These are phyloP conservation scores for Lampris megalopsis DNA, from an alignment of 2,113 vertebrate genomes.

Conservation along the genomic window DNA sequence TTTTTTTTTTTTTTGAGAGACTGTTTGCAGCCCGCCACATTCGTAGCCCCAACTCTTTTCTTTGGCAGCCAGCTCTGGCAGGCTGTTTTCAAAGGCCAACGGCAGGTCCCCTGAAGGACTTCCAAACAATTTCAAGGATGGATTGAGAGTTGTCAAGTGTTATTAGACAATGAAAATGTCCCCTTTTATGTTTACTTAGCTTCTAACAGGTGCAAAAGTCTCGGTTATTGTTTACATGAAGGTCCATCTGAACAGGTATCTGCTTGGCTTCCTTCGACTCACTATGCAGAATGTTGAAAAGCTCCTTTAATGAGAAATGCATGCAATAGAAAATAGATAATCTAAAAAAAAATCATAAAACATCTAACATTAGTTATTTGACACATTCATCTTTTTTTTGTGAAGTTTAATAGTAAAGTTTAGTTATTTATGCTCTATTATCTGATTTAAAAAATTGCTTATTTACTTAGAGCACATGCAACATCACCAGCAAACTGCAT, in stretches of 20 bases:
- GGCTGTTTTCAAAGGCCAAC: conserved; percentile 3
- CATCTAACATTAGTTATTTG: no score
- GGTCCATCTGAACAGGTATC: not conserved
- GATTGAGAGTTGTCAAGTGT: conserved; percentile 64
- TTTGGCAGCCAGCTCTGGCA: conserved; percentile 47
- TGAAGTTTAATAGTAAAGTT: no score
- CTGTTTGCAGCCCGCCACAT: conserved; percentile 29
- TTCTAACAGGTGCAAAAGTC: conserved; percentile 3
- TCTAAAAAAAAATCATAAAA: no score
- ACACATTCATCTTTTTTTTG: no score
- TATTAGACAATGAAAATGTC: conserved; percentile 48
- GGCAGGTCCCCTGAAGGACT: conserved; percentile 51
- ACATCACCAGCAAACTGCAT: no score
- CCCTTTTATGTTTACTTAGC: conserved; percentile 25
- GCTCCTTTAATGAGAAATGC: not conserved
- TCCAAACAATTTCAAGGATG: conserved; percentile 74
- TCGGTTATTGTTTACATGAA: not conserved
- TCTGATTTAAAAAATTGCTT: no score
- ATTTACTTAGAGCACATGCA: no score
- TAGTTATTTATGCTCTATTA: no score
- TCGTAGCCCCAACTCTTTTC: conserved; percentile 51
- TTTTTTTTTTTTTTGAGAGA: conserved; percentile 51
- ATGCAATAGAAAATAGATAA: no score
- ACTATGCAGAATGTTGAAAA: not conserved
- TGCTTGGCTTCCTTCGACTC: not conserved